Conservation (phyloP, 2,113 vertebrate species). For the Mirza zaza region DNA sequence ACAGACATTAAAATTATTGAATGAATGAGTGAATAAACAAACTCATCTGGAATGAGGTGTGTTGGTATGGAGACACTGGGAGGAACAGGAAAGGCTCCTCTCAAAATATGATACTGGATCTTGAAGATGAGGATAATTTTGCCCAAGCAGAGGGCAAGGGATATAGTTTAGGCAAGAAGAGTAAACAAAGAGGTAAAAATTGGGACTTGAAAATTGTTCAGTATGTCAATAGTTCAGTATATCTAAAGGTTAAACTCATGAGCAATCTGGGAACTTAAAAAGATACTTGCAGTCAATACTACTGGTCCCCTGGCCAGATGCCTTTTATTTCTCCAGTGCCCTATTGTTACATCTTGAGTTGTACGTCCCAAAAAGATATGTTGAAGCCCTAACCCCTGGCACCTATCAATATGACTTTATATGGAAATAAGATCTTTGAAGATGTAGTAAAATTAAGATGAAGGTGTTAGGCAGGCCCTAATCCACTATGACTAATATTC, state of each 20-base stretch:
- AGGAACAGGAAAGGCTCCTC: background rate
- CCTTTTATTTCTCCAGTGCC: background rate
- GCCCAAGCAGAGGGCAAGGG: background rate
- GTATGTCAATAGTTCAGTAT: background rate
- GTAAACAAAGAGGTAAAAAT: background rate
- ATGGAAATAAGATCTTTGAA: background rate
- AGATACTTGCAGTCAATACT: background rate
- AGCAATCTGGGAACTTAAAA: background rate
- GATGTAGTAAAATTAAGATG: background rate
- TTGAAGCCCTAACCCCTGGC: background rate
- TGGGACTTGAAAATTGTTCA: background rate
- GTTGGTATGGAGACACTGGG: background rate
- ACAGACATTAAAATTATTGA: background rate
- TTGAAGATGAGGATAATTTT: background rate
- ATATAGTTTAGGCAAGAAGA: background rate
- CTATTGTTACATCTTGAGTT: background rate
- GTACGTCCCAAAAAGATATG: background rate
- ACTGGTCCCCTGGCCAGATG: background rate
- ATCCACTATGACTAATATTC: background rate
- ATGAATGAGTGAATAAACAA: background rate
- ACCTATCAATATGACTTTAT: background rate
- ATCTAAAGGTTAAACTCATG: background rate
- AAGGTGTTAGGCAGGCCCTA: background rate
- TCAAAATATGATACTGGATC: background rate
- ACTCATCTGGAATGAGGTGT: background rate